Evolutionary conservation across 2,888 invertebrate genomes (phyloP).

Genomic region (Troides oblongomaculatus): DNA sequence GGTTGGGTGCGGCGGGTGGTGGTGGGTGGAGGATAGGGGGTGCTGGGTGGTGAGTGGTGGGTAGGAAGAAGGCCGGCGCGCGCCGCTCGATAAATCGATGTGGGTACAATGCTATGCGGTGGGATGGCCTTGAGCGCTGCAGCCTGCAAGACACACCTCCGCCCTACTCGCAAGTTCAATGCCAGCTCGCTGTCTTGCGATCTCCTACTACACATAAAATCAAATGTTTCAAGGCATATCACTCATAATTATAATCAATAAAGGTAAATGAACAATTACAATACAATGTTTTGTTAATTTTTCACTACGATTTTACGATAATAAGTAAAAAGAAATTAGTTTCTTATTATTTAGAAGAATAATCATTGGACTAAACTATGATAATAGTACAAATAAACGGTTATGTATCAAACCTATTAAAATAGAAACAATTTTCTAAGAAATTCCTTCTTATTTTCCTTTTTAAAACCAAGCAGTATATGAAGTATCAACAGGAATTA

Average conservation of each 20-base stretch:
- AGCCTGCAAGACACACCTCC: conserved; percentile 76
- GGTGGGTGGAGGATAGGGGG: conserved; percentile 39
- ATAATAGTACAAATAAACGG: too few species aligned
- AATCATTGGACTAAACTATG: too few species aligned
- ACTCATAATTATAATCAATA: not conserved
- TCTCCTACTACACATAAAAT: conserved; percentile 13
- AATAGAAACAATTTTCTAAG: too few species aligned
- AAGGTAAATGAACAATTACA: too few species aligned
- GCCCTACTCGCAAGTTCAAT: conserved; percentile 70
- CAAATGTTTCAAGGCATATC: not conserved
- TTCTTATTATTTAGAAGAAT: too few species aligned
- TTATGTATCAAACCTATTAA: too few species aligned
- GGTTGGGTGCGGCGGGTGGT: conserved; percentile 28
- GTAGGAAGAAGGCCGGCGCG: conserved; percentile 70
- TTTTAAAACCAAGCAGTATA: too few species aligned
- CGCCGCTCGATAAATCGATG: conserved; percentile 79
- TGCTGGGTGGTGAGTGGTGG: conserved; percentile 34
- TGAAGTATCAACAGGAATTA: too few species aligned
- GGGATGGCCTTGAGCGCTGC: conserved; percentile 70
- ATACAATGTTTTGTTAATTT: too few species aligned
- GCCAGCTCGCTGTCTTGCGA: conserved; percentile 51
- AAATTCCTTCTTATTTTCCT: too few species aligned
- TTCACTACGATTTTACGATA: too few species aligned
- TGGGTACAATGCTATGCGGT: conserved; percentile 67
- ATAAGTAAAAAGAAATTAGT: too few species aligned